A percentile compares a stretch with the other conserved stretches of the same genome.
These are phyloP conservation scores for Callospermophilus lateralis DNA, from an alignment of 2,113 vertebrate genomes.

Conservation along the genomic window DNA sequence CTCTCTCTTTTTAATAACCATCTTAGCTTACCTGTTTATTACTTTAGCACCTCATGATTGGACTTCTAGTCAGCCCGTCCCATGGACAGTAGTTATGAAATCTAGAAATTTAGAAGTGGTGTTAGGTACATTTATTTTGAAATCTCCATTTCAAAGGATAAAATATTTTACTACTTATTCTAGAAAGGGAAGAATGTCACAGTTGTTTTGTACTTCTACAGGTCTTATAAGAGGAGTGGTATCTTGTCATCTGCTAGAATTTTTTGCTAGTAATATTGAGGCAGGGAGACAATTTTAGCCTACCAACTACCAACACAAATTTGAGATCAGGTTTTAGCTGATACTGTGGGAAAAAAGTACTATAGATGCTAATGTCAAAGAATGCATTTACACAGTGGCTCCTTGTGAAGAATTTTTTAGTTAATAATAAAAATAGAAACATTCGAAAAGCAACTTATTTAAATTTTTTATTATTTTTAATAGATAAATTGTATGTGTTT, in stretches of 20 bases:
- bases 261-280: slow-evolving; percentile 22
- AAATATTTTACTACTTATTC: not conserved
- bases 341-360: slow-evolving; percentile 21
- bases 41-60: not conserved
- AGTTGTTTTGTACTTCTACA: not conserved
- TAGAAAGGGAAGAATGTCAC: slow-evolving; percentile 10
- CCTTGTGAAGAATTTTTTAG: not conserved
- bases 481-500: not conserved
- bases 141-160: slow-evolving; percentile 50
- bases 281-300: not conserved
- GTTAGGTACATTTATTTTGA: not conserved
- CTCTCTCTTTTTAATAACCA: not conserved
- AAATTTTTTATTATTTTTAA: not conserved
- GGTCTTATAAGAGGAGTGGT: not conserved
- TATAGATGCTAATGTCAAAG: not conserved
- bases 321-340: not conserved
- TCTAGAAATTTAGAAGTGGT: slow-evolving; percentile 23
- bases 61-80: not conserved
- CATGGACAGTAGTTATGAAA: not conserved
- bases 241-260: slow-evolving; percentile 38
- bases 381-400: not conserved
- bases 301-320: not conserved
- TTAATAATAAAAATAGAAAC: slow-evolving; percentile 26
- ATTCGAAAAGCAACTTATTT: not conserved
- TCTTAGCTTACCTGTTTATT: not conserved